Base-by-base conservation (phyloP, 2,797 vertebrate genomes). In the Helicolenus hilgendorfi region DNA sequence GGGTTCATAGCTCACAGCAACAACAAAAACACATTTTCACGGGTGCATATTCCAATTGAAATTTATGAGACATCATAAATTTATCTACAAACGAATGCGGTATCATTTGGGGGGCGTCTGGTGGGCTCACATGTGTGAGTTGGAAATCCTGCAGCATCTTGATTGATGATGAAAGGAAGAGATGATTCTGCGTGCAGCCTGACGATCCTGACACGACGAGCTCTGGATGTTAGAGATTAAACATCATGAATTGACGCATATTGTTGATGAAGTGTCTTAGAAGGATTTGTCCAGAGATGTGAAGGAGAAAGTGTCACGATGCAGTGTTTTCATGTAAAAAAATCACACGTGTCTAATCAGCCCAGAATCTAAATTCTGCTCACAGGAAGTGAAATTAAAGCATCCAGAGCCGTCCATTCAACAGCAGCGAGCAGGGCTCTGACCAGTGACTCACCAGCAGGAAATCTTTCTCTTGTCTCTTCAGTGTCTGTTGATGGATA, bases 21-120 rank as follows among this genome's bases (percentile, higher is more conserved):
- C 85, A 90, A 84, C 18, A 49, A 55, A 91, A 85, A 92, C 86
- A 86, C 2, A 82, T 90, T 83, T 90, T 11, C 84, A 81, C 1
- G 5, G 68, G 20, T 63, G 45, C 38, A 72, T 75, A 81, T 78
- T 88, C 84, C 79, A 84, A 74, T 84, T 89, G 80, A 90, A 89
- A 86, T 83, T 72, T 86, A 85, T 83, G 80, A 93, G 73, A 76
- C 64, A 14, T 80, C 64, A 78, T 70, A 56, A 72, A 82, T 89
- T 73, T 62, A 80, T 89, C 84, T 84, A 31, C 38, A 82, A 82
- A 87, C 11, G 41, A 76, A 90, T 5, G 73, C 14, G 1, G 41
- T 58, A 22, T 88, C 36, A 56, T 77, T 79, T 49, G 2, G 13
- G 13, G 38, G 41, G 72, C 53, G 81, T 68, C 67, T 13, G 36